Base-by-base conservation (phyloP, 2,888 invertebrate species). In the Cabera pusaria region DNA sequence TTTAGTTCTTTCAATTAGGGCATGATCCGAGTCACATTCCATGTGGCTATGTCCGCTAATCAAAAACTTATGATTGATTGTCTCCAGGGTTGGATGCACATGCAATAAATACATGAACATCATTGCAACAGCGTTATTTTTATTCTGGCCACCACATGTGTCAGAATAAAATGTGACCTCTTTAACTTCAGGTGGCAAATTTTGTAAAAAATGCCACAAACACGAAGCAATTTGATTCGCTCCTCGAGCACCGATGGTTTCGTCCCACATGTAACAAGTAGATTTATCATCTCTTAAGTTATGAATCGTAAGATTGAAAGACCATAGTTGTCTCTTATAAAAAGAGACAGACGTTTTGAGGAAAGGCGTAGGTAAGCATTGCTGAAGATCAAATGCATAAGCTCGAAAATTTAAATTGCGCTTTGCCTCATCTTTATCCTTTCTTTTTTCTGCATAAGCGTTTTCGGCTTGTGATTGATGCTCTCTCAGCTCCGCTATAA, bases 161-260 rank as follows among this genome's bases (percentile, higher is more conserved):
- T 53, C 48, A 1, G 48, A 53, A 38, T 53, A 53, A 32, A 50
- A 46, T 12, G 17, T 46, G 6, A 54, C 22, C 10, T 50, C 17
- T 33, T 33, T 44, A 4, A 48, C 24, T 14, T 34, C 20, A 28
- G 42, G 8, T 11, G 44, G 43, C 17, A 51, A 36, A 36, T 26
- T 32, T 1, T 48, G 29, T 28, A 20, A 39, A 23, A 49, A 51
- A 23, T 55, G 23, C 39, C 37, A 55, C 32, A 62, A 48, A 7
- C 57, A 59, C 17, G 56, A 53, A 0, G 52, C 57, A 14, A 64
- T 56, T 44, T 62, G 45, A 27, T 60, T 62, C 8, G 53, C 54
- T 29, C 57, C 60, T 28, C 60, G 40, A 23, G 29, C 46, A 9
- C 44, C 20, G 1, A 6, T 7, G 2, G 20, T 7, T 4, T 24